These are phyloP conservation scores for Helobdella robusta DNA, from an alignment of 2,888 invertebrate genomes.

Conservation along the genomic window DNA sequence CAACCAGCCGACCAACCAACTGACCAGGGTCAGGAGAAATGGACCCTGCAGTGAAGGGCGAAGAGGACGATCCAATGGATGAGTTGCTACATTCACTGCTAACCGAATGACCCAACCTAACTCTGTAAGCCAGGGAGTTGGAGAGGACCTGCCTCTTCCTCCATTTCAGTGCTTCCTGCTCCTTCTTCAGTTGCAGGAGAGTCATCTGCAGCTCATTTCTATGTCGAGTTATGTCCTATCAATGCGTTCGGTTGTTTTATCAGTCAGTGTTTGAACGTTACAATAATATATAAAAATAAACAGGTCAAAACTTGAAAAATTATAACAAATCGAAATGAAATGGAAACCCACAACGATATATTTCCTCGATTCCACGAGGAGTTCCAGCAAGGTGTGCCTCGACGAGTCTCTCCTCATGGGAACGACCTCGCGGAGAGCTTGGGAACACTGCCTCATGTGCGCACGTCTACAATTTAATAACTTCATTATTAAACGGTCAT, in stretches of 20 bases:
- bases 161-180: neutral
- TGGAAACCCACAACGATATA: neutral
- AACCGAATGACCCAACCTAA: conserved; percentile 9
- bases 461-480: neutral
- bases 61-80: neutral
- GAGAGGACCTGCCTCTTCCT: neutral
- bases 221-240: neutral
- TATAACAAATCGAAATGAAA: neutral
- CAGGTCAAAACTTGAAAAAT: neutral
- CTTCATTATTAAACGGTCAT: no score
- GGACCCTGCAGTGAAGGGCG: no score
- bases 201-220: neutral
- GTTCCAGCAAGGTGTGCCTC: conserved; percentile 6
- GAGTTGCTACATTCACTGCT: conserved; percentile 8
- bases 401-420: neutral
- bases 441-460: neutral
- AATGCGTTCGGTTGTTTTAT: no score
- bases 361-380: neutral
- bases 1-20: no score
- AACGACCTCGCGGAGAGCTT: conserved; percentile 2
- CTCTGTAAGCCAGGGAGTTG: neutral
- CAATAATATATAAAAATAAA: neutral
- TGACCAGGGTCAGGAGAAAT: conserved; percentile 5
- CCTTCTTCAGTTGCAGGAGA: neutral
- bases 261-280: no score